Conservation (phyloP, 1,140 invertebrate species). For the Drosophila micromelanica region DNA sequence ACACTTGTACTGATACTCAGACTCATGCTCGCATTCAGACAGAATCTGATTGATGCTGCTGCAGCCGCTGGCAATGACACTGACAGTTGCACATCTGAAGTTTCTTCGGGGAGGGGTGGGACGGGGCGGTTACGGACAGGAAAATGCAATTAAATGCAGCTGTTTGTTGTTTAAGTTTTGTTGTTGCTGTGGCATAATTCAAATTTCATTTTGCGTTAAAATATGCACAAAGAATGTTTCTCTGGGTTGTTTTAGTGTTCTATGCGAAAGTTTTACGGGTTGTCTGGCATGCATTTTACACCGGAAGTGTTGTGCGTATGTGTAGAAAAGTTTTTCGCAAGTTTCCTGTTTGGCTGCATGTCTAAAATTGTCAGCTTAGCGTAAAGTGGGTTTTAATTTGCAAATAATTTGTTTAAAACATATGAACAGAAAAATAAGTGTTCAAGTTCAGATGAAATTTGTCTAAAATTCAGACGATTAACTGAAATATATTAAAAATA, state of each 20-base stretch:
- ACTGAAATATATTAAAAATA: no score
- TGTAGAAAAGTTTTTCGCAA: slow-evolving; percentile 25
- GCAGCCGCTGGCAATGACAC: slow-evolving; percentile 30
- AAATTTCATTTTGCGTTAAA: slow-evolving; percentile 57
- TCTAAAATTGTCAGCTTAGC: slow-evolving; percentile 15
- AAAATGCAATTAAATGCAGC: slow-evolving; percentile 66
- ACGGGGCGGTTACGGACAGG: slow-evolving; percentile 28
- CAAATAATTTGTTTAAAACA: background rate
- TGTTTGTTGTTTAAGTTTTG: background rate
- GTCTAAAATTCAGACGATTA: no score
- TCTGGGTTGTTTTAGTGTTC: slow-evolving; percentile 17
- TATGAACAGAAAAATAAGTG: background rate
- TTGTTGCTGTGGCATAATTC: slow-evolving; percentile 49
- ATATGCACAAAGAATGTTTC: slow-evolving; percentile 54
- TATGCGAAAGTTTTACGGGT: slow-evolving; percentile 43
- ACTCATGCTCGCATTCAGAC: slow-evolving; percentile 20
- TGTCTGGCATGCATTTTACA: slow-evolving; percentile 31
- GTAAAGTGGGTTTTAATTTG: slow-evolving; percentile 46
- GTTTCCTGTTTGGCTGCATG: slow-evolving; percentile 27
- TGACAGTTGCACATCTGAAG: slow-evolving; percentile 38
- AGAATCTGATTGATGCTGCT: slow-evolving; percentile 21
- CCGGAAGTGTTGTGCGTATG: slow-evolving; percentile 44
- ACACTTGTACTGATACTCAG: background rate
- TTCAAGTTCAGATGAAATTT: no score
- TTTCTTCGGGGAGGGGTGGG: slow-evolving; percentile 9